phyloP scores from a whole-genome alignment of 2,888 invertebrate species.

The Cantharis lateralis region DNA sequence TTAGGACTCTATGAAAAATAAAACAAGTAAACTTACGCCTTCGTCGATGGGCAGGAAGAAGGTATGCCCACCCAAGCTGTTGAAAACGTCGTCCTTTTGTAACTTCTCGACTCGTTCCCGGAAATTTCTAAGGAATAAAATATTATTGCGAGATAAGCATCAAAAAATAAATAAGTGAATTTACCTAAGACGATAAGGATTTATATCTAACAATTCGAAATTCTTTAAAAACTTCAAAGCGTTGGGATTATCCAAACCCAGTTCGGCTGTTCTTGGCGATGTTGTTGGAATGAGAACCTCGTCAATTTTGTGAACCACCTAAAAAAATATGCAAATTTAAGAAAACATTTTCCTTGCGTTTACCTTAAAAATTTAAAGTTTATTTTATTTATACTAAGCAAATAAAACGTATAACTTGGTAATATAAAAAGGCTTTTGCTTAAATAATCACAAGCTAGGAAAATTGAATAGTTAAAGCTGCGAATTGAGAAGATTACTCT shows the following conservation, averaged over 20 bases:
- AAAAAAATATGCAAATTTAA: conserved; percentile 34
- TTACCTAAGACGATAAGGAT: conserved; percentile 74
- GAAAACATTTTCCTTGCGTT: not conserved
- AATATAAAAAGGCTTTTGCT: not conserved
- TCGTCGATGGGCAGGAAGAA: conserved; percentile 91
- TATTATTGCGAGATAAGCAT: conserved; percentile 5
- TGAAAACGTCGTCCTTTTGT: conserved; percentile 76
- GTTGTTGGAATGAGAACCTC: conserved; percentile 82
- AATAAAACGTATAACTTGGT: not conserved
- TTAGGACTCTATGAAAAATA: not conserved
- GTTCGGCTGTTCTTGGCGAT: conserved; percentile 63
- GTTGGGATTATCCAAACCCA: conserved; percentile 75
- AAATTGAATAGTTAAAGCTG: conserved; percentile 11
- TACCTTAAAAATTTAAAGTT: not conserved
- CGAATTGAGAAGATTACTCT: conserved; percentile 7
- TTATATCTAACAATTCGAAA: conserved; percentile 76
- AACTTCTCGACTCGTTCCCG: conserved; percentile 75
- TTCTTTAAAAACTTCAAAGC: conserved; percentile 80
- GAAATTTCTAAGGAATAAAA: conserved; percentile 63
- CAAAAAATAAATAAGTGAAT: conserved; percentile 13
- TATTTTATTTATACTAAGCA: not conserved
- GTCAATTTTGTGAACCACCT: conserved; percentile 88
- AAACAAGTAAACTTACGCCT: conserved; percentile 63
- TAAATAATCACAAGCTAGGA: not conserved
- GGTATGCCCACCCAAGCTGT: conserved; percentile 79